phyloP scores from a whole-genome alignment of 2,888 invertebrate genomes.

The Acheta domesticus region DNA sequence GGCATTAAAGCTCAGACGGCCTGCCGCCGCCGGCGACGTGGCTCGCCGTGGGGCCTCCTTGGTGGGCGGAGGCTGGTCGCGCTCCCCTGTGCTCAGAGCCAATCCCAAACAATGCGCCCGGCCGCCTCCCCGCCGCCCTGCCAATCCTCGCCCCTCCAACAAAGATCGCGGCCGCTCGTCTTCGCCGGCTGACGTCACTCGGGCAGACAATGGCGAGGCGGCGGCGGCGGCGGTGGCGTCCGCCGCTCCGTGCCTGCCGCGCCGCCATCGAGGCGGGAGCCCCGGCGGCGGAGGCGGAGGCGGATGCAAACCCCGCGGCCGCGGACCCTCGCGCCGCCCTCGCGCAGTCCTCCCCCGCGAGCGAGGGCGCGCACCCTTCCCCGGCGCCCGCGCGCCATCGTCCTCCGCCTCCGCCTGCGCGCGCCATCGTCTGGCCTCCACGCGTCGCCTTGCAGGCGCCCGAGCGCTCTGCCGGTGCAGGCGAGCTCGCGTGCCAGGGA shows the following conservation, averaged over 20 bases:
- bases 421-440: no score
- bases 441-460: no score
- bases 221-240: no score
- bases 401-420: no score
- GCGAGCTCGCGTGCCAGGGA: no score
- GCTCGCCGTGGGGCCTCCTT: neutral
- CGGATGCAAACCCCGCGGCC: constrained; percentile 36
- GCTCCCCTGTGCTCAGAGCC: neutral
- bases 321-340: constrained; percentile 20
- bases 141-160: constrained; percentile 6
- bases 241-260: no score
- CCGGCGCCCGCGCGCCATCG: neutral
- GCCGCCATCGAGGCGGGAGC: constrained; percentile 38
- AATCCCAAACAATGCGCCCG: constrained; percentile 1
- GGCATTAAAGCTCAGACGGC: no score
- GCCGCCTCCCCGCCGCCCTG: neutral
- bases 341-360: neutral
- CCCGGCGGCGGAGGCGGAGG: constrained; percentile 31
- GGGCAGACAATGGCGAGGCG: neutral
- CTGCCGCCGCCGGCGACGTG: neutral
- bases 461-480: no score
- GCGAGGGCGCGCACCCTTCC: neutral
- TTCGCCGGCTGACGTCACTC: neutral
- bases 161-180: constrained; percentile 5
- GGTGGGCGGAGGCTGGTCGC: neutral